phyloP scores from a whole-genome alignment of 92 coral and sea anemone species.

The Hydrozoanthus gracilis region DNA sequence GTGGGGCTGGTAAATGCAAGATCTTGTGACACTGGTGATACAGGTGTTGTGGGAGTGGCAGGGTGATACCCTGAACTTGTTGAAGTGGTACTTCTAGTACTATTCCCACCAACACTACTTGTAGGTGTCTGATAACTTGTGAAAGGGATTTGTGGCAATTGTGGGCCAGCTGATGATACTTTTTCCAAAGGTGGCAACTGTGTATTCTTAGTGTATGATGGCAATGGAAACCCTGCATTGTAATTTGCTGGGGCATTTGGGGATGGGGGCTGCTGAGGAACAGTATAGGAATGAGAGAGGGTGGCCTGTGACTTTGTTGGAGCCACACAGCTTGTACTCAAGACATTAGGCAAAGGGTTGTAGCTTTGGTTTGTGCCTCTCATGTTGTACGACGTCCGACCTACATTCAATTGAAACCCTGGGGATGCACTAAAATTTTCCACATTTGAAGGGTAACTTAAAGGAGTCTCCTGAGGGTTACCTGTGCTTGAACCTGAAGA shows the following conservation, averaged over 20 bases:
- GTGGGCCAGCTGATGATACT: neutral
- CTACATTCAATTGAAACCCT: neutral
- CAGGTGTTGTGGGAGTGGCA: neutral
- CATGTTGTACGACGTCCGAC: slow-evolving; percentile 19
- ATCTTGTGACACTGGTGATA: neutral
- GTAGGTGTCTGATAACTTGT: slow-evolving; percentile 29
- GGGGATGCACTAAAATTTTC: neutral
- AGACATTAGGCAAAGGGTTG: neutral
- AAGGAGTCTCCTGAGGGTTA: neutral
- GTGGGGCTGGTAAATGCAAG: slow-evolving; percentile 3
- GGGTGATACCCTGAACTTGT: neutral
- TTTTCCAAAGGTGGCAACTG: slow-evolving; percentile 62
- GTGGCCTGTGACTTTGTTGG: neutral
- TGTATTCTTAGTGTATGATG: slow-evolving; percentile 13
- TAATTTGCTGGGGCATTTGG: neutral
- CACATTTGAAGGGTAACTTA: neutral
- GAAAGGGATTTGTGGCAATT: slow-evolving; percentile 59
- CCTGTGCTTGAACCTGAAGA: slow-evolving; percentile 1
- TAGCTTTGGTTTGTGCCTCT: slow-evolving; percentile 17
- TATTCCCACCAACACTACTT: neutral
- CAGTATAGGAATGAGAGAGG: neutral
- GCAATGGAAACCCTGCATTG: neutral
- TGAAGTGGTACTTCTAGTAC: neutral
- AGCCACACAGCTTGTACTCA: neutral
- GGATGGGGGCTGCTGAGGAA: neutral